phyloP scores from a whole-genome alignment of 1,140 invertebrate species.

The Leptinotarsa undecemlineata region DNA sequence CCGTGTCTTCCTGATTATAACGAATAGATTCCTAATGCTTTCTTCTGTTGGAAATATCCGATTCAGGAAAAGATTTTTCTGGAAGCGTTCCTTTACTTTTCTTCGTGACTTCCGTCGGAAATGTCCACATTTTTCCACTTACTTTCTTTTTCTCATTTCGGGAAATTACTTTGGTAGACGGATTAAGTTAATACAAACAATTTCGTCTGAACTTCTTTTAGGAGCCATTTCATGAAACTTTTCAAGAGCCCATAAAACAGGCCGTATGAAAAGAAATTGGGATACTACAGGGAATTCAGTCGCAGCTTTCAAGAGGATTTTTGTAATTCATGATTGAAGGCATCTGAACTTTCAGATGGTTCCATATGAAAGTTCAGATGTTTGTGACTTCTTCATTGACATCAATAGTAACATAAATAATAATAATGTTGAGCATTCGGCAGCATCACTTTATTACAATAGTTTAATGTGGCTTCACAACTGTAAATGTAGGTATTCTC shows the following conservation, averaged over 20 bases:
- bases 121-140: constrained; percentile 38
- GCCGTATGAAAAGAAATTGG: neutral
- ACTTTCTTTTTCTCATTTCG: constrained; percentile 35
- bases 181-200: constrained; percentile 40
- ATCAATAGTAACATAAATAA: too few species aligned
- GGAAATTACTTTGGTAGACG: constrained; percentile 30
- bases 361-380: too few species aligned
- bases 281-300: neutral
- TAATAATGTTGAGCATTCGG: too few species aligned
- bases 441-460: too few species aligned
- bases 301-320: too few species aligned
- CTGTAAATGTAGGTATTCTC: too few species aligned
- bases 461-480: too few species aligned
- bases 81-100: constrained; percentile 33
- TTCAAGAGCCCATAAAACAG: constrained; percentile 21
- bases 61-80: constrained; percentile 31
- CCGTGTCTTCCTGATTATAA: neutral
- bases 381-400: too few species aligned
- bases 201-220: constrained; percentile 37
- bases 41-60: constrained; percentile 29
- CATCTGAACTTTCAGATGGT: too few species aligned
- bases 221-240: constrained; percentile 34
- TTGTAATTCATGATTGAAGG: too few species aligned
- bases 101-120: constrained; percentile 39
- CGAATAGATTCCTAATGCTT: constrained; percentile 31